phyloP scores from a whole-genome alignment of 2,797 vertebrate species.

The Zalophus californianus region DNA sequence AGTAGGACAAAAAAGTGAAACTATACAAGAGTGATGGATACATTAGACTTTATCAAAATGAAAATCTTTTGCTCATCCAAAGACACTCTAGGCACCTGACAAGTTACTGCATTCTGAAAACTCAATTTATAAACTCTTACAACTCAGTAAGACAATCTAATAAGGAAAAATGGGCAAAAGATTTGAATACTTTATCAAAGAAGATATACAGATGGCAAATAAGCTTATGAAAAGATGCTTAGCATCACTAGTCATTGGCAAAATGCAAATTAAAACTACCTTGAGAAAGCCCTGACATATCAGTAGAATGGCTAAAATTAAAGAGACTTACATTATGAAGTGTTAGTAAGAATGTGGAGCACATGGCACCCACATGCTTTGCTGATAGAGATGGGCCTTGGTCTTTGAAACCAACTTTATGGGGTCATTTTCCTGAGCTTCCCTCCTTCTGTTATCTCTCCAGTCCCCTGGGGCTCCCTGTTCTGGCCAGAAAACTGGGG shows the following conservation, averaged over 20 bases:
- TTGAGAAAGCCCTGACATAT: neutral
- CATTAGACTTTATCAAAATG: constrained; percentile 27
- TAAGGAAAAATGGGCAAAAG: constrained; percentile 36
- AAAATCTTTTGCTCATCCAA: constrained; percentile 62
- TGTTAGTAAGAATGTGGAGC: neutral
- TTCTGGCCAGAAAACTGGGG: neutral
- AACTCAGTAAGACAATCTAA: neutral
- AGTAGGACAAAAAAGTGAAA: constrained; percentile 39
- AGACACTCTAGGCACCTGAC: constrained; percentile 39
- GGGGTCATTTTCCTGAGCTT: neutral
- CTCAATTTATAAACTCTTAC: neutral
- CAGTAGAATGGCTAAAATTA: neutral
- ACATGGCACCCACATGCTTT: neutral
- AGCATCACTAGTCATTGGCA: neutral
- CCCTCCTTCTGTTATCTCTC: neutral
- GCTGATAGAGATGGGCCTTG: neutral
- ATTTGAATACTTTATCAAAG: constrained; percentile 16
- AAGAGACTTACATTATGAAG: neutral
- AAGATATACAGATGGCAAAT: neutral
- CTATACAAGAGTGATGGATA: constrained; percentile 7
- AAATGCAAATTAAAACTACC: constrained; percentile 46
- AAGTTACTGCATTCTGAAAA: neutral
- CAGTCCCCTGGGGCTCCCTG: neutral
- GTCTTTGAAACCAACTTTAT: neutral
- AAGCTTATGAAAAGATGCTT: constrained; percentile 26